A percentile compares a stretch with the other conserved stretches of the same genome.
Evolutionary conservation across 2,113 vertebrate genomes (phyloP).

Genomic region (Noturus placidus): DNA sequence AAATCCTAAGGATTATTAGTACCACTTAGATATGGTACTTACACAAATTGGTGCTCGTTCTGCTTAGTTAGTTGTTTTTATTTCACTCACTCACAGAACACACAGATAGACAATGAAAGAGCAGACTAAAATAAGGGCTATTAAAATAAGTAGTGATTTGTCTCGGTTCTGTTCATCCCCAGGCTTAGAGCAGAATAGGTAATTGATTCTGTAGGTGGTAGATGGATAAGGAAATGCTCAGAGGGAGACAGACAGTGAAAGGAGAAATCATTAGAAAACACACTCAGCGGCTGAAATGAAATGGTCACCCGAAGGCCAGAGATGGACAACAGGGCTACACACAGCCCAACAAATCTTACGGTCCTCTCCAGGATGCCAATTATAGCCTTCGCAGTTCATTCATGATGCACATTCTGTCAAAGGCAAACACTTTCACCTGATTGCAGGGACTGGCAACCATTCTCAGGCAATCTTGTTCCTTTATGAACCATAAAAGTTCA

Average conservation of each 20-base stretch:
- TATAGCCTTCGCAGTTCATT: background rate
- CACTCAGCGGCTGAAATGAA: conserved; percentile 14
- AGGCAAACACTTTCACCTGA: conserved; percentile 18
- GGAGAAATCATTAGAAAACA: conserved; percentile 30
- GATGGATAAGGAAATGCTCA: conserved; percentile 30
- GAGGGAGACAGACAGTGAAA: conserved; percentile 27
- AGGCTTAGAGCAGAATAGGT: conserved; percentile 27
- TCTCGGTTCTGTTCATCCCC: conserved; percentile 26
- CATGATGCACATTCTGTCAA: conserved; percentile 6
- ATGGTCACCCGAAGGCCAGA: conserved; percentile 15
- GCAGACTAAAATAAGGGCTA: conserved; percentile 32
- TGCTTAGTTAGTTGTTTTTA: conserved; percentile 12
- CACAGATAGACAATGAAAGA: background rate
- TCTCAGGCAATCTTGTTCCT: conserved; percentile 12
- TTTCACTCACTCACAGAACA: background rate
- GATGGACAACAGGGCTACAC: conserved; percentile 5
- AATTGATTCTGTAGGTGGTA: conserved; percentile 37
- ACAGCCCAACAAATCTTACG: background rate
- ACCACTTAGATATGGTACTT: background rate
- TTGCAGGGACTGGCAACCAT: conserved; percentile 15
- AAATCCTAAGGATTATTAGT: background rate
- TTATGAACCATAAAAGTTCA: conserved; percentile 26
- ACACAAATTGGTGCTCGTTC: background rate
- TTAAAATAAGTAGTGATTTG: conserved; percentile 28
- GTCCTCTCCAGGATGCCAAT: conserved; percentile 18